Percentiles rank a stretch among this genome's conserved stretches.
phyloP scores from a whole-genome alignment of 1,140 invertebrate genomes.

The Aphelinus certus region DNA sequence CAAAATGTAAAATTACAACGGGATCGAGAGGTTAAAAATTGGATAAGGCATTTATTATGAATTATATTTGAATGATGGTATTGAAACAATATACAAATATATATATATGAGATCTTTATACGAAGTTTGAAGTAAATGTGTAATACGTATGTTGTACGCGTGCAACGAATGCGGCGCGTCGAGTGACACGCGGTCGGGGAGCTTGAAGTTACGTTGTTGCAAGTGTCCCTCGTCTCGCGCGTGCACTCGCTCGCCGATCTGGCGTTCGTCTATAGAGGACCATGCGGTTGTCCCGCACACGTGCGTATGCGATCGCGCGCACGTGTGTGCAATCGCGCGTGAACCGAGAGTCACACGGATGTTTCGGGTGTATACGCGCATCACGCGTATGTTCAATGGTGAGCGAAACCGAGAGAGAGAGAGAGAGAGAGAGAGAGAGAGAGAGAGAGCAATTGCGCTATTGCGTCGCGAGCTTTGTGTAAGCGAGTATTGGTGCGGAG shows the following conservation, averaged over 20 bases:
- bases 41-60: slow-evolving; percentile 16
- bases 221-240: slow-evolving; percentile 29
- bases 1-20: no score
- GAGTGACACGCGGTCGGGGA: slow-evolving; percentile 13
- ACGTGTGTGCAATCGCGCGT: neutral
- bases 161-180: neutral
- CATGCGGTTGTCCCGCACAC: slow-evolving; percentile 17
- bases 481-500: no score
- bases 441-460: neutral
- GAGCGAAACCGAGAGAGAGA: neutral
- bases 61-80: no score
- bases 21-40: neutral
- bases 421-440: neutral
- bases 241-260: no score
- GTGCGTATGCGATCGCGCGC: neutral
- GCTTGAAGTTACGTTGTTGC: slow-evolving; percentile 53
- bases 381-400: neutral
- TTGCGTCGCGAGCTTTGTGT: no score
- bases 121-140: slow-evolving; percentile 27
- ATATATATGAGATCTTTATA: slow-evolving; percentile 11
- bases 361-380: neutral
- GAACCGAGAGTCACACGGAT: neutral
- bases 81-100: neutral
- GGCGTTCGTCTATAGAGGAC: no score
- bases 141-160: slow-evolving; percentile 10